Evolutionary conservation across 2,888 invertebrate species (phyloP).

Genomic region (Amorpha juglandis): DNA sequence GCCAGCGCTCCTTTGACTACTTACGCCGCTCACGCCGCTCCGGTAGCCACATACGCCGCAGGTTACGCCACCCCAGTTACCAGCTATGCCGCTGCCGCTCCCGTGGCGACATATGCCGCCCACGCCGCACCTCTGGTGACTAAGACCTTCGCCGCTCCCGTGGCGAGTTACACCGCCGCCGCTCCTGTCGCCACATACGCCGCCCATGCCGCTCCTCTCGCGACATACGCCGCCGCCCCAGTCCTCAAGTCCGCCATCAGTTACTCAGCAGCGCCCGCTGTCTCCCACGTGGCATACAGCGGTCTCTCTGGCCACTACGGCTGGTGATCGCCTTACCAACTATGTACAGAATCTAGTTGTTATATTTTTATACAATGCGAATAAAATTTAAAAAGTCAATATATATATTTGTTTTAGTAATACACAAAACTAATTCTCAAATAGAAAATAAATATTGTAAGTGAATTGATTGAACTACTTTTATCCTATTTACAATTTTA

Average conservation of each 20-base stretch:
- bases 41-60: conserved; percentile 67
- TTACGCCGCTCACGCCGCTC: conserved; percentile 36
- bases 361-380: conserved; percentile 69
- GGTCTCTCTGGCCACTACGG: conserved; percentile 86
- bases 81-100: conserved; percentile 47
- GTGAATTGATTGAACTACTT: conserved; percentile 7
- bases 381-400: conserved; percentile 50
- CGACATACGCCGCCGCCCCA: conserved; percentile 54
- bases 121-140: conserved; percentile 45
- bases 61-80: conserved; percentile 58
- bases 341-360: conserved; percentile 65
- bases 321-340: conserved; percentile 80
- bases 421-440: neutral
- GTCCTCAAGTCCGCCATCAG: conserved; percentile 70
- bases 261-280: conserved; percentile 84
- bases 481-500: conserved; percentile 16
- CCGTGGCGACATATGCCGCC: conserved; percentile 45
- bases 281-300: conserved; percentile 86
- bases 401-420: conserved; percentile 12
- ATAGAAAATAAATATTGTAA: conserved; percentile 3
- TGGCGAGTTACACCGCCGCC: conserved; percentile 50
- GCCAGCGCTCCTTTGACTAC: conserved; percentile 56
- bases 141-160: conserved; percentile 62
- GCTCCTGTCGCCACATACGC: conserved; percentile 55
- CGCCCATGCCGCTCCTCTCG: conserved; percentile 48